These are phyloP conservation scores for Chironex yamaguchii DNA, from an alignment of 30 jellyfish, hydroid and myxozoan species.

Conservation along the genomic window DNA sequence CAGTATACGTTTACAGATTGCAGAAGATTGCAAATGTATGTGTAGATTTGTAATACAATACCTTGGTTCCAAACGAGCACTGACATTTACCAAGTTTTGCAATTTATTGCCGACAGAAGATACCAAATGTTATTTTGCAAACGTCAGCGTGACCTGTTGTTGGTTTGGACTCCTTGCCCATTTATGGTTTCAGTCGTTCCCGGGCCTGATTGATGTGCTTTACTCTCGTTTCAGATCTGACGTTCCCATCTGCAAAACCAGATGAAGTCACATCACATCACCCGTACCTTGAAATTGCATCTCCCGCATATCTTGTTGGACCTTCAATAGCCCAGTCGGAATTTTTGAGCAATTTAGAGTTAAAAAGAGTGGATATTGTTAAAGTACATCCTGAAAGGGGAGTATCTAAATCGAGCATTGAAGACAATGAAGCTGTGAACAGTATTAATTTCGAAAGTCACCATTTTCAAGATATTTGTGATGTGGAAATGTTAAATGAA, in stretches of 20 bases:
- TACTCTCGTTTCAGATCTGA: neutral
- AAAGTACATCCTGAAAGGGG: neutral
- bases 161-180: too few relatives aligned
- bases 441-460: neutral
- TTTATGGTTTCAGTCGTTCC: too few relatives aligned
- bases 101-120: too few relatives aligned
- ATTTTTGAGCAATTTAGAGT: neutral
- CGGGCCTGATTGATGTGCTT: neutral
- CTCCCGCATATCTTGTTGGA: neutral
- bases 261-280: neutral
- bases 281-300: neutral
- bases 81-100: too few relatives aligned
- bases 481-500: neutral
- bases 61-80: too few relatives aligned
- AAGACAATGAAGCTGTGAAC: neutral
- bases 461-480: neutral
- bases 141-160: too few relatives aligned
- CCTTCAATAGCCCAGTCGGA: neutral
- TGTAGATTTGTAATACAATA: too few relatives aligned
- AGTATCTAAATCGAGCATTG: neutral
- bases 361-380: neutral
- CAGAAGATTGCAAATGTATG: too few relatives aligned
- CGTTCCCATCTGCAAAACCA: neutral
- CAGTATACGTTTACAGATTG: too few relatives aligned
- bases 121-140: too few relatives aligned